Evolutionary conservation across 1,140 invertebrate genomes (phyloP).

Genomic region (Campoletis sonorensis): DNA sequence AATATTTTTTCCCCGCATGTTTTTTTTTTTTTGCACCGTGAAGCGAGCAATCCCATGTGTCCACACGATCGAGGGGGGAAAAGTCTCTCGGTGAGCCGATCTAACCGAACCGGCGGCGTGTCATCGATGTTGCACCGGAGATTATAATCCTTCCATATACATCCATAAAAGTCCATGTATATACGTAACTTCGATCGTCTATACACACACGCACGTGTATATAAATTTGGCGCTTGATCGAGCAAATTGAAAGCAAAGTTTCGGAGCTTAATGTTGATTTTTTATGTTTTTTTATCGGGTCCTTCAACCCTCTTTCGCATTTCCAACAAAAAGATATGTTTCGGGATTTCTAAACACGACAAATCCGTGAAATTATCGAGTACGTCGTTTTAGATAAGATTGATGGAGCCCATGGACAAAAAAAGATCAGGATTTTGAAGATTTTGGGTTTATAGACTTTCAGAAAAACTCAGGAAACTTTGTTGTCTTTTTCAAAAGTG

Average conservation of each 20-base stretch:
- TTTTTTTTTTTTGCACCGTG: conserved; percentile 39
- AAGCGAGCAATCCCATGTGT: conserved; percentile 44
- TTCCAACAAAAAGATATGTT: conserved; percentile 2
- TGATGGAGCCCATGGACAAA: neutral
- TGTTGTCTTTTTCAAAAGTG: neutral
- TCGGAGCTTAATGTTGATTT: conserved; percentile 26
- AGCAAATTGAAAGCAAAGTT: conserved; percentile 46
- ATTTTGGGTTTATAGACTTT: neutral
- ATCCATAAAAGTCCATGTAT: neutral
- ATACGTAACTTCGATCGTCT: conserved; percentile 12
- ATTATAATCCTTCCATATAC: conserved; percentile 36
- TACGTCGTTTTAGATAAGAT: neutral
- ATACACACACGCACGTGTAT: neutral
- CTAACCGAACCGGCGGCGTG: conserved; percentile 32
- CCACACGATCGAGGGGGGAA: conserved; percentile 24
- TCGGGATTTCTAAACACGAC: neutral
- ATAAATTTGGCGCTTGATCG: conserved; percentile 41
- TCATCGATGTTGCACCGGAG: conserved; percentile 50
- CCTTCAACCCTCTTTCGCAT: conserved; percentile 1
- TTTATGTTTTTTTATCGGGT: neutral
- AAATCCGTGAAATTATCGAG: conserved; percentile 7
- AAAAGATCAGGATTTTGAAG: neutral
- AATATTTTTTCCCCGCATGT: conserved; percentile 23
- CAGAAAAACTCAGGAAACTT: too few species aligned
- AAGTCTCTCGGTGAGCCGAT: conserved; percentile 31